Evolutionary conservation across 2,888 invertebrate species (phyloP).

Genomic region (Dasysyrphus tricinctus): DNA sequence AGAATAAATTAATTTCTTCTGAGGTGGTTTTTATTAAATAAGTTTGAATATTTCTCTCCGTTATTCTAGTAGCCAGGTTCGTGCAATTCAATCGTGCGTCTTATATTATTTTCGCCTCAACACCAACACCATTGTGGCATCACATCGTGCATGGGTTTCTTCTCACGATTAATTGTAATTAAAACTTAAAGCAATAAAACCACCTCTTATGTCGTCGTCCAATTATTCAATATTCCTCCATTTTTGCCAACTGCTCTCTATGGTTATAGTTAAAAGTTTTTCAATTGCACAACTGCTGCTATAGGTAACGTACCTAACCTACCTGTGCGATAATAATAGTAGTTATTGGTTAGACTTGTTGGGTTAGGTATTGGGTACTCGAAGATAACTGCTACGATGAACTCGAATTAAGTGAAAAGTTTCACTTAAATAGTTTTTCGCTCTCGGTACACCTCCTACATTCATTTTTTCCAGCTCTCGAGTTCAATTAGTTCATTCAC

Average conservation of each 20-base stretch:
- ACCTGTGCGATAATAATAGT: conserved; percentile 21
- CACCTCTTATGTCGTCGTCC: conserved; percentile 8
- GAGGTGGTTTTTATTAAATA: background rate
- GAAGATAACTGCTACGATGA: conserved; percentile 27
- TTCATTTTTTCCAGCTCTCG: background rate
- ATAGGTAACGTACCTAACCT: background rate
- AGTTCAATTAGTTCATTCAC: conserved; percentile 42
- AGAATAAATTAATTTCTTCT: background rate
- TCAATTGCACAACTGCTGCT: conserved; percentile 5
- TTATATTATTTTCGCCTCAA: background rate
- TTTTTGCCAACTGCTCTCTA: conserved; percentile 14
- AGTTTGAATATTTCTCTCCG: background rate
- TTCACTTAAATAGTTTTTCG: conserved; percentile 19
- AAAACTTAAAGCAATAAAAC: conserved; percentile 26
- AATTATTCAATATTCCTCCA: conserved; percentile 24
- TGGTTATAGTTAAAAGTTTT: conserved; percentile 24
- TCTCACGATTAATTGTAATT: conserved; percentile 22
- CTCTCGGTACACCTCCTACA: background rate
- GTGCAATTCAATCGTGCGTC: conserved; percentile 1
- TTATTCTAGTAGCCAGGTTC: background rate
- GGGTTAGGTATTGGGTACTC: background rate
- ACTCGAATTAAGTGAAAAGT: conserved; percentile 27
- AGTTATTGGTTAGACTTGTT: background rate
- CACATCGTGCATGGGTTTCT: background rate
- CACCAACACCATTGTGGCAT: background rate